Evolutionary conservation across 2,888 invertebrate genomes (phyloP), one percentile per base, ranked within the genome.

Genomic region (Macropis europaea): DNA sequence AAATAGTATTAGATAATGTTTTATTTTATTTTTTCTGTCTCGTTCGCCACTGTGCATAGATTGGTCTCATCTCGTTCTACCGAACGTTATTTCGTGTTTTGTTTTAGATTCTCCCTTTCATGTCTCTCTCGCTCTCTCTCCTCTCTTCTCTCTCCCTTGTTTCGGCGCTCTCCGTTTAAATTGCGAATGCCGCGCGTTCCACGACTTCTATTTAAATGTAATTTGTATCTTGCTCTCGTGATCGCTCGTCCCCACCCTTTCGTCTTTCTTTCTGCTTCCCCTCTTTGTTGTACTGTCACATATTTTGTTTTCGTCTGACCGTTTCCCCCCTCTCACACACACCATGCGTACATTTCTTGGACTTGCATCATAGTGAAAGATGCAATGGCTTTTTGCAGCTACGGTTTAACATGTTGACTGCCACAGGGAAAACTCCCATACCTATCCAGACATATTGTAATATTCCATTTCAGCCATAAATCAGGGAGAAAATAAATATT

Each of bases 121-220:
- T 45, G 42, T 57, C 64, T 47, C 52, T 57, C 32, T 67, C 56
- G 52, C 52, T 57, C 43, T 13, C 28, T 28, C 56, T 30, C 50
- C 47, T 30, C 19, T 3, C 40, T 54, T 32, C 17, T 60, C 53
- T 56, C 56, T 22, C 69, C 61, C 70, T 53, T 47, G 42, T 60
- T 47, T 32, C 26, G 52, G 43, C 64, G 66, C 54, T 66, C 64
- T 64, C 57, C 71, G 85, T 85, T 86, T 82, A 90, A 90, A 90
- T 90, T 90, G 86, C 90, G 85, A 89, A 90, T 89, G 79, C 89
- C 88, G 60, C 66, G 83, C 90, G 86, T 89, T 86, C 89, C 88
- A 83, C 84, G 82, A 81, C 82, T 88, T 88, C 89, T 88, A 87
- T 89, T 89, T 87, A 86, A 88, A 89, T 87, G 88, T 87, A 88